Base-by-base conservation (phyloP, 2,888 invertebrate species). In the Biston stratarius region DNA sequence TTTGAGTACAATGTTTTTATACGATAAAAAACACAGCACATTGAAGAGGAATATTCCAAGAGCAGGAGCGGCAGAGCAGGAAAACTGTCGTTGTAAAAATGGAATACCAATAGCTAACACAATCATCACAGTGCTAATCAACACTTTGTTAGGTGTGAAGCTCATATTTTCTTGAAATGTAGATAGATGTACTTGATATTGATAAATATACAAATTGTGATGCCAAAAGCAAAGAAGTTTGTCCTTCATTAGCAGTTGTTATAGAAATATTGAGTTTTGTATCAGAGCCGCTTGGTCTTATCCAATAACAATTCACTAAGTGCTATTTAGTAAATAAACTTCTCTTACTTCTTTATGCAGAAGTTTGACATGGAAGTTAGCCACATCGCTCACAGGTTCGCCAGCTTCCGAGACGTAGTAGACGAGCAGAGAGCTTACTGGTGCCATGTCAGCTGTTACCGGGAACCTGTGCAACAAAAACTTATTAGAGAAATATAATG, bases 361-460 rank as follows among this genome's bases (percentile, higher is more conserved):
- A 15, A 96, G 91, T 74, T 94, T 92, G 12, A 96, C 95, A 75
- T 95, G 95, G 81, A 96, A 96, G 79, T 94, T 95, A 60, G 95
- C 95, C 12, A 96, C 95, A 81, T 96, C 96, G 77, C 95, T 96
- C 72, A 96, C 95, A 0, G 96, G 95, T 76, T 96, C 96, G 0
- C 96, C 96, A 44, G 94, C 94, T 59, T 95, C 94, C 0, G 96
- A 95, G 61, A 96, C 95, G 89, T 96, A 96, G 84, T 96, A 96
- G 11, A 96, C 96, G 56, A 96, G 92, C 24, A 96, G 89, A 45
- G 96, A 95, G 82, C 96, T 96, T 67, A 95, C 94, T 0, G 96
- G 96, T 0, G 96, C 96, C 96, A 96, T 96, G 72, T 95, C 95
- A 24, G 96, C 94, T 67, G 95, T 94, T 64, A 96, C 95, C 0